Evolutionary conservation across 2,113 vertebrate species (phyloP).

Genomic region (Acanthisitta chloris): DNA sequence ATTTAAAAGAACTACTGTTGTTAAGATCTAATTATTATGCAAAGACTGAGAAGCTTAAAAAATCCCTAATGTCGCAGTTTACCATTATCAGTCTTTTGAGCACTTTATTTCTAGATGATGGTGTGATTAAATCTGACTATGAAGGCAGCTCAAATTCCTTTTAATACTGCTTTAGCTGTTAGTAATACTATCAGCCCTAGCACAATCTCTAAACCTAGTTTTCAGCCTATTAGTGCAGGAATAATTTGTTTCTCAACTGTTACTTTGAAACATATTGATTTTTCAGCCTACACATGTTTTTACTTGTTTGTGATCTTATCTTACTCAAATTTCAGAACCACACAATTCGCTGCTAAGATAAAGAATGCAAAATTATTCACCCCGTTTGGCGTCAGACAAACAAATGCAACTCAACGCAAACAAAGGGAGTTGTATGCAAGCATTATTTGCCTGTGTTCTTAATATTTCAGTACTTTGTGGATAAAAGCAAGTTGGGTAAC

Average conservation of each 20-base stretch:
- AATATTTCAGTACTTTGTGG: slow-evolving; percentile 16
- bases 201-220: neutral
- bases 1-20: neutral
- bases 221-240: neutral
- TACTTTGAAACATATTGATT: slow-evolving; percentile 55
- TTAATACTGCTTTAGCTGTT: neutral
- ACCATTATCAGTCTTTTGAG: neutral
- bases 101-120: neutral
- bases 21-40: neutral
- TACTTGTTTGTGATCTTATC: slow-evolving; percentile 53
- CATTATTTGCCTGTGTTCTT: neutral
- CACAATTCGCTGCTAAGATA: slow-evolving; percentile 26
- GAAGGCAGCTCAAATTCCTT: neutral
- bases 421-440: neutral
- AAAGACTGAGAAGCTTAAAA: neutral
- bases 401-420: slow-evolving; percentile 6
- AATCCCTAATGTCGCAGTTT: neutral
- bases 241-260: slow-evolving; percentile 27
- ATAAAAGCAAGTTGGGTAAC: slow-evolving; percentile 42
- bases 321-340: slow-evolving; percentile 34
- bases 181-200: neutral
- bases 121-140: neutral
- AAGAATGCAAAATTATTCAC: slow-evolving; percentile 49
- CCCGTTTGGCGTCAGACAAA: slow-evolving; percentile 41
- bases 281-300: slow-evolving; percentile 43